phyloP scores from a whole-genome alignment of 2,888 invertebrate genomes.

The Catonia carolina region DNA sequence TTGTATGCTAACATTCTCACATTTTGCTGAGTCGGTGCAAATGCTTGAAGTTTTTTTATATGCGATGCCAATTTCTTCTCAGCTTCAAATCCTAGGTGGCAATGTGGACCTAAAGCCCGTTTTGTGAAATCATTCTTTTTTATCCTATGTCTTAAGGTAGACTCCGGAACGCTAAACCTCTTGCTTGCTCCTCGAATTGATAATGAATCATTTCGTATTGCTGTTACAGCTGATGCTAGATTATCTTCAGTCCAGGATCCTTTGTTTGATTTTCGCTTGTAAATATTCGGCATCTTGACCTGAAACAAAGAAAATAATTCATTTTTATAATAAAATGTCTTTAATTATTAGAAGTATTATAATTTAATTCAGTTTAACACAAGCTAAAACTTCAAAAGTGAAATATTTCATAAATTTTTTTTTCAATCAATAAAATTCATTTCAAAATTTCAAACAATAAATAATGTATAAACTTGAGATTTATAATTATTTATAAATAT shows the following conservation, averaged over 20 bases:
- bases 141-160: background rate
- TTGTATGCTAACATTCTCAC: background rate
- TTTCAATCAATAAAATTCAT: too few species aligned
- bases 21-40: background rate
- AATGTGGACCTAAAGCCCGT: background rate
- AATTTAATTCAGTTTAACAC: too few species aligned
- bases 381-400: too few species aligned
- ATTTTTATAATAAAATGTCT: too few species aligned
- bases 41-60: background rate
- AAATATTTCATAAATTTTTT: too few species aligned
- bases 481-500: too few species aligned
- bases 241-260: background rate
- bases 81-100: background rate
- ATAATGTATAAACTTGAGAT: too few species aligned
- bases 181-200: background rate
- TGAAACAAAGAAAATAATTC: background rate
- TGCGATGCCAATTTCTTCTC: background rate
- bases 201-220: background rate
- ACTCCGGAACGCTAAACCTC: background rate
- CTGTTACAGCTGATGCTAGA: background rate
- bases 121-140: background rate
- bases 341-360: too few species aligned
- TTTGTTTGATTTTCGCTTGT: background rate
- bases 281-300: conserved; percentile 10
- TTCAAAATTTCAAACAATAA: too few species aligned